A percentile compares a stretch with the other conserved stretches of the same genome.
Conservation (phyloP, 2,797 vertebrate genomes). For the Mormyrus proboscirostris region DNA sequence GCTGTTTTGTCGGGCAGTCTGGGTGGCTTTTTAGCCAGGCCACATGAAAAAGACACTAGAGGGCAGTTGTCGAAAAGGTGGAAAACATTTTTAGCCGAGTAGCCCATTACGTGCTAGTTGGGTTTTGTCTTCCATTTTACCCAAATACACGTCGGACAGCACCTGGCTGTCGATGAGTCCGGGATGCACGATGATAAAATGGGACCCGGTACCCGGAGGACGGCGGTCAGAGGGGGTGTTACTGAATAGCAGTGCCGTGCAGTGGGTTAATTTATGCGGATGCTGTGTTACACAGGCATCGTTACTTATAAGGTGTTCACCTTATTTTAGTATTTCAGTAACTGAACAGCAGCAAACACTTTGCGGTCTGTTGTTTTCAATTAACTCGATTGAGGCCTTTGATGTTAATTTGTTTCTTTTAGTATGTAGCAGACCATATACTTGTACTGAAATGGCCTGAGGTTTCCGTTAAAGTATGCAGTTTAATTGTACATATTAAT, state of each 20-base stretch:
- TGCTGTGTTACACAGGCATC: not conserved
- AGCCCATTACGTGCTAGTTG: not conserved
- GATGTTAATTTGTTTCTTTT: not conserved
- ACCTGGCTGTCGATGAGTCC: not conserved
- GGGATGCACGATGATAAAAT: not conserved
- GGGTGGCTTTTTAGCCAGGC: not conserved
- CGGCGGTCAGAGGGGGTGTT: not conserved
- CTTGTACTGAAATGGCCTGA: not conserved
- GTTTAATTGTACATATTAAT: not conserved
- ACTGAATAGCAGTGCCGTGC: not conserved
- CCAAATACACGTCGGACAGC: not conserved
- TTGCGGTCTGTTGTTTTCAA: not conserved
- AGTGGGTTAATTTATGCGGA: not conserved
- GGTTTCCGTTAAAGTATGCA: not conserved
- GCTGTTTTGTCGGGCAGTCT: not conserved
- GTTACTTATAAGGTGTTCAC: not conserved
- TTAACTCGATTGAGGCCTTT: not conserved
- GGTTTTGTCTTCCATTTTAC: constrained; percentile 8
- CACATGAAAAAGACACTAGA: constrained; percentile 16
- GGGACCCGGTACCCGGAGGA: not conserved
- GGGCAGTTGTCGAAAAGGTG: constrained; percentile 15
- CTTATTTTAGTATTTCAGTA: not conserved
- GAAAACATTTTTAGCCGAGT: not conserved
- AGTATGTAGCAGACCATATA: not conserved
- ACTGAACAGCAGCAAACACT: not conserved